phyloP scores from a whole-genome alignment of 2,888 invertebrate genomes.

The Ophion obscuratus region DNA sequence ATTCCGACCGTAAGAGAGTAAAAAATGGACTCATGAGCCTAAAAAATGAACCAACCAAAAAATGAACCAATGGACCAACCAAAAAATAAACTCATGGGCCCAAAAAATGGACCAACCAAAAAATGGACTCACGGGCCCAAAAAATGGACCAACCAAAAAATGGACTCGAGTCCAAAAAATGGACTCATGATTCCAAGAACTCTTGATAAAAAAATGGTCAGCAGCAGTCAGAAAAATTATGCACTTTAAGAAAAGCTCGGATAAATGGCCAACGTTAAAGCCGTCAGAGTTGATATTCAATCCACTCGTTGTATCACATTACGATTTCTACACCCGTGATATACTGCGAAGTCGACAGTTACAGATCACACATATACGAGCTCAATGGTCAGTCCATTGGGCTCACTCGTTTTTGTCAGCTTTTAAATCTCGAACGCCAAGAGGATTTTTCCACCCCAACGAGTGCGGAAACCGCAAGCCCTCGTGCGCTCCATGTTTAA shows the following conservation, averaged over 20 bases:
- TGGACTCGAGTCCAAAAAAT: not conserved
- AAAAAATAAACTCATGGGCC: no score
- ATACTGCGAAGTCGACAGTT: slow-evolving; percentile 20
- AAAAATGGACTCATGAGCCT: not conserved
- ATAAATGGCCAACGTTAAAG: slow-evolving; percentile 32
- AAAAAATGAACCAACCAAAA: no score
- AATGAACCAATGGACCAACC: no score
- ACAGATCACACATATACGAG: slow-evolving; percentile 34
- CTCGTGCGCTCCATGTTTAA: slow-evolving; percentile 78
- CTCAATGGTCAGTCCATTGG: slow-evolving; percentile 42
- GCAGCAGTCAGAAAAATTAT: slow-evolving; percentile 29
- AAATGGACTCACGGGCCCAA: not conserved
- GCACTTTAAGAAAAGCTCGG: slow-evolving; percentile 21
- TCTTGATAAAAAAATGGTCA: not conserved
- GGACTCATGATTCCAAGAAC: not conserved
- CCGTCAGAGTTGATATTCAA: slow-evolving; percentile 32
- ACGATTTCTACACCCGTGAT: slow-evolving; percentile 41
- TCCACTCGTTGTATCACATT: slow-evolving; percentile 18
- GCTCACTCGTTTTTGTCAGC: slow-evolving; percentile 76
- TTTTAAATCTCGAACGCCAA: slow-evolving; percentile 76
- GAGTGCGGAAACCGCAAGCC: slow-evolving; percentile 27
- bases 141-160: not conserved
- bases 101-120: no score
- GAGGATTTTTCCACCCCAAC: slow-evolving; percentile 56
- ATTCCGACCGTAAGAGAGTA: not conserved